Conservation (phyloP, 2,888 invertebrate genomes). For the Digitonthophagus gazella region DNA sequence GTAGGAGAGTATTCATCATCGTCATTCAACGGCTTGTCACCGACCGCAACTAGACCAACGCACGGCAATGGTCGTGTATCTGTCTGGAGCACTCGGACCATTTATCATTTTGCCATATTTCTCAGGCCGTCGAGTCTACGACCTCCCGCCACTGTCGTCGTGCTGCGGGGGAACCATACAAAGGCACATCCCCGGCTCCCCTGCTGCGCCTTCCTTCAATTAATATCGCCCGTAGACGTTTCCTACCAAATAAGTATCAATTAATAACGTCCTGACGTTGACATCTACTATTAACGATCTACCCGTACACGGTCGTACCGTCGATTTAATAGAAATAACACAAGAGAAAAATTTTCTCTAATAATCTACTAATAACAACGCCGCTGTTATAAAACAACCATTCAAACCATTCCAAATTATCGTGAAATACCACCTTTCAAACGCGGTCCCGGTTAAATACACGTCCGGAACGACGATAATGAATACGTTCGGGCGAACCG, state of each 20-base stretch:
- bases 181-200: slow-evolving; percentile 30
- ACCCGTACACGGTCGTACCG: no score
- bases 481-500: neutral
- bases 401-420: no score
- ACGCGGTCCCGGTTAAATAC: no score
- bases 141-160: slow-evolving; percentile 35
- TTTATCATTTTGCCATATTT: slow-evolving; percentile 49
- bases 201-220: slow-evolving; percentile 36
- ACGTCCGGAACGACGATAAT: no score
- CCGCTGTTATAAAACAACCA: no score
- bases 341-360: no score
- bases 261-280: slow-evolving; percentile 34
- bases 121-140: slow-evolving; percentile 40
- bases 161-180: slow-evolving; percentile 30
- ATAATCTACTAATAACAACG: no score
- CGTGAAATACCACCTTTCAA: no score
- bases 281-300: slow-evolving; percentile 19
- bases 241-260: slow-evolving; percentile 37
- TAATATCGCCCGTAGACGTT: slow-evolving; percentile 38
- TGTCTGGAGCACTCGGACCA: slow-evolving; percentile 46
- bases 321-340: neutral
- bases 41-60: slow-evolving; percentile 45
- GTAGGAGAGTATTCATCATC: slow-evolving; percentile 35
- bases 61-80: slow-evolving; percentile 43
- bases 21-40: slow-evolving; percentile 49